A percentile compares a stretch with the other conserved stretches of the same genome.
Evolutionary conservation across 2,113 vertebrate genomes (phyloP).

Genomic region (Ameiurus melas): DNA sequence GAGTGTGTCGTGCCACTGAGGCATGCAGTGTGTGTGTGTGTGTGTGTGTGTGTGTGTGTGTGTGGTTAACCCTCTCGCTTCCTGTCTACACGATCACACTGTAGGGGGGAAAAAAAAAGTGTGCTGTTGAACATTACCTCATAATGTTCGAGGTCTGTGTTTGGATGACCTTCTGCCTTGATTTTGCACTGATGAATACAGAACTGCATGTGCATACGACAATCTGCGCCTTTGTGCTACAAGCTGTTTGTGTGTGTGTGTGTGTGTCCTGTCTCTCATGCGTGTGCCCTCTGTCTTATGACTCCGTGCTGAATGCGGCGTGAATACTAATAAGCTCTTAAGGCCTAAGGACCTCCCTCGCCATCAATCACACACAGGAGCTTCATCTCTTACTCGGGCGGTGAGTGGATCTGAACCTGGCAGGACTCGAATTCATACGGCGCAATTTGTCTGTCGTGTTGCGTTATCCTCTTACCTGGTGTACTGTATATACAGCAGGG

Average conservation of each 20-base stretch:
- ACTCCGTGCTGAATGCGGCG: conserved; percentile 63
- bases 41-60: neutral
- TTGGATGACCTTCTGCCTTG: conserved; percentile 1
- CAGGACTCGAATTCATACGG: conserved; percentile 53
- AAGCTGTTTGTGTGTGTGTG: conserved; percentile 43
- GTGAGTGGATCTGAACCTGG: conserved; percentile 25
- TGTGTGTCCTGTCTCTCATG: conserved; percentile 51
- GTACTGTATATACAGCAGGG: conserved; percentile 61
- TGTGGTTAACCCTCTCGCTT: conserved; percentile 21
- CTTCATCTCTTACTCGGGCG: conserved; percentile 28
- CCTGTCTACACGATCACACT: neutral
- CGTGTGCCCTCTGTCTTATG: conserved; percentile 64
- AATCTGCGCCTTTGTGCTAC: conserved; percentile 21
- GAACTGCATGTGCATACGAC: conserved; percentile 10
- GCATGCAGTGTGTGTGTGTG: conserved; percentile 1
- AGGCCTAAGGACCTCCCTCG: conserved; percentile 71
- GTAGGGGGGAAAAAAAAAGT: neutral
- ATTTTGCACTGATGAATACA: conserved; percentile 13
- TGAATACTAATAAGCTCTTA: conserved; percentile 79
- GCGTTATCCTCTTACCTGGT: conserved; percentile 59
- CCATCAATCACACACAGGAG: conserved; percentile 67
- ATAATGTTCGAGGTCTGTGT: conserved; percentile 7
- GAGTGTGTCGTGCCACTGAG: conserved; percentile 17
- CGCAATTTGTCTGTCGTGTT: conserved; percentile 67
- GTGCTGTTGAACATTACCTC: neutral